Evolutionary conservation across 30 jellyfish, hydroid and myxozoan genomes (phyloP).

Genomic region (Aurelia coerulea): DNA sequence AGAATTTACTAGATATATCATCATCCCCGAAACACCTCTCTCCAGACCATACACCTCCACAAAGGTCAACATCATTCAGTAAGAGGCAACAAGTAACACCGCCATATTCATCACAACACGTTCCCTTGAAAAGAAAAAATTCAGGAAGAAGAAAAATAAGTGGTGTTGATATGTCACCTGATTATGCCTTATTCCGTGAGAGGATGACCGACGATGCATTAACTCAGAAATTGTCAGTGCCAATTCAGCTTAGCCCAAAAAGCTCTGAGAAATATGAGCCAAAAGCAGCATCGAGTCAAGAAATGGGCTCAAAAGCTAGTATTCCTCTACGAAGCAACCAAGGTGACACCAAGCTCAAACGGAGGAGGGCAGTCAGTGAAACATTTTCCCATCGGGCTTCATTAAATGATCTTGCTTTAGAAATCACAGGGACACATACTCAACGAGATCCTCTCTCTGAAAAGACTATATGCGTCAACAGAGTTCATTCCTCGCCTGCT

Average conservation of each 20-base stretch:
- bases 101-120: constrained; percentile 14
- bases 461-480: constrained; percentile 20
- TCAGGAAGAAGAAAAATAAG: constrained; percentile 31
- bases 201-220: constrained; percentile 23
- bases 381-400: constrained; percentile 1
- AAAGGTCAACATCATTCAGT: background rate
- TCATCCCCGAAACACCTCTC: constrained; percentile 37
- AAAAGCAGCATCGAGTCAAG: background rate
- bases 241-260: background rate
- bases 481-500: constrained; percentile 91
- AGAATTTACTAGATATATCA: constrained; percentile 5
- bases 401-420: background rate
- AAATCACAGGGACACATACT: background rate
- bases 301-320: background rate
- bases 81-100: constrained; percentile 1
- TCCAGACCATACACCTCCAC: constrained; percentile 40
- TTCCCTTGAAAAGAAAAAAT: constrained; percentile 31
- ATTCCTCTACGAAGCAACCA: background rate
- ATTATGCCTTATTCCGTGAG: constrained; percentile 35
- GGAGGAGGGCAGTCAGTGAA: constrained; percentile 52
- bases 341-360: background rate
- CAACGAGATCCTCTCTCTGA: background rate
- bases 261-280: background rate
- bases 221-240: constrained; percentile 14
- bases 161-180: constrained; percentile 56